Base-by-base conservation (phyloP, 2,113 vertebrate species). In the Willisornis vidua region DNA sequence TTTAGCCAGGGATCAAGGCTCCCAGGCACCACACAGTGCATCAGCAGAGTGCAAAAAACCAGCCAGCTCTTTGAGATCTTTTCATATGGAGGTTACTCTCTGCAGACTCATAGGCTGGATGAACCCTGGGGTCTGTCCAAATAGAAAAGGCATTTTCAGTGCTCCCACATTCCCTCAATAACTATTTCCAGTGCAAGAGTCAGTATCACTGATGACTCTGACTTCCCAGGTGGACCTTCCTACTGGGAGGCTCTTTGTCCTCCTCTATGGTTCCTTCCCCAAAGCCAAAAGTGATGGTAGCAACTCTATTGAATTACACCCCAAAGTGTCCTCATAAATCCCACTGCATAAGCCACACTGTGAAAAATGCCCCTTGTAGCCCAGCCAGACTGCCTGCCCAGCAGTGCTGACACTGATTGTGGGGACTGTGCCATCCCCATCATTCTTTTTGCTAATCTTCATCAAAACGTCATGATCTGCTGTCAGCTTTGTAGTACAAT, bases 401-500 rank as follows among this genome's bases (percentile, higher is more conserved):
- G 52, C 5, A 8, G 31, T 25, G 37, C 41, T 8, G 3, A 41
- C 63, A 76, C 31, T 0, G 4, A 51, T 25, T 0, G 0, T 7
- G 37, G 43, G 49, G 55, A 68, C 39, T 7, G 6, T 1, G 3
- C 18, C 54, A 57, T 28, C 41, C n/a, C 43, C 4, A 2, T 59
- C 73, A 55, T 26, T 80, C 9, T 31, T 49, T 70, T 54, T 58
- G 55, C 43, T 77, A 18, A 31, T 46, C 37, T 76, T 90, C 68
- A 62, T 28, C 37, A 76, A 93, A 83, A 61, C 1, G 1, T n/a
- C 54, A 17, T 48, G 74, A 70, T 41, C 67, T 65, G 24, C 18
- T 0, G 0, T 29, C 59, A 81, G 68, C 29, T 90, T 61, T 90
- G 31, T 5, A 83, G 55, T 24, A 43, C 41, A 66, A 33, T 31